These are phyloP conservation scores for Drosophila hamatofila DNA, from an alignment of 2,888 invertebrate species.

Conservation along the genomic window DNA sequence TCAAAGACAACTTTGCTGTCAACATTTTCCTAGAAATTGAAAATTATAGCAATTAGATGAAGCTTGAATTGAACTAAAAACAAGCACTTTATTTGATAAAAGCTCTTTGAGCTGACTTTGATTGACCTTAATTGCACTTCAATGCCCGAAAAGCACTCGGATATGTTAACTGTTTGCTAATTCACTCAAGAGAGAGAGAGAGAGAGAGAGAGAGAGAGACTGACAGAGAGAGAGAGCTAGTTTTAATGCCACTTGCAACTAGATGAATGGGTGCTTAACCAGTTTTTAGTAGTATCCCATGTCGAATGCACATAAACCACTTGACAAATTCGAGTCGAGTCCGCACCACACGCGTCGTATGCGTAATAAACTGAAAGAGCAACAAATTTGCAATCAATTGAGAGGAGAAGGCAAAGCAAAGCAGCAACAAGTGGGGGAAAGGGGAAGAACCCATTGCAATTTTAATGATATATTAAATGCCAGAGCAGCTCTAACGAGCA, in stretches of 20 bases:
- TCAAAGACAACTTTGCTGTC: background rate
- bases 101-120: background rate
- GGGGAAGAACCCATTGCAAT: conserved; percentile 3
- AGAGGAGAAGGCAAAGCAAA: background rate
- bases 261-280: conserved; percentile 14
- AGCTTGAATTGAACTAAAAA: background rate
- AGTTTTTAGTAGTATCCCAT: conserved; percentile 26
- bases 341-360: conserved; percentile 29
- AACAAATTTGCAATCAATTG: conserved; percentile 36
- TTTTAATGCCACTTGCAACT: conserved; percentile 6
- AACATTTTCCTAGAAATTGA: background rate
- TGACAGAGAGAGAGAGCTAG: background rate
- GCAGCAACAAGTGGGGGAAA: background rate
- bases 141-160: background rate
- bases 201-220: background rate
- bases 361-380: conserved; percentile 41
- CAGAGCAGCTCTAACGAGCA: conserved; percentile 43
- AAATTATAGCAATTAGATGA: background rate
- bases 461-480: conserved; percentile 57
- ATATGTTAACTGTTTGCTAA: conserved; percentile 3
- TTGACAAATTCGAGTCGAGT: conserved; percentile 11
- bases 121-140: background rate
- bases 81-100: background rate
- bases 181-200: background rate
- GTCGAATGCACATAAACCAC: background rate